Conservation (phyloP, 2,888 invertebrate genomes). For the Drosophila pseudotakahashii region DNA sequence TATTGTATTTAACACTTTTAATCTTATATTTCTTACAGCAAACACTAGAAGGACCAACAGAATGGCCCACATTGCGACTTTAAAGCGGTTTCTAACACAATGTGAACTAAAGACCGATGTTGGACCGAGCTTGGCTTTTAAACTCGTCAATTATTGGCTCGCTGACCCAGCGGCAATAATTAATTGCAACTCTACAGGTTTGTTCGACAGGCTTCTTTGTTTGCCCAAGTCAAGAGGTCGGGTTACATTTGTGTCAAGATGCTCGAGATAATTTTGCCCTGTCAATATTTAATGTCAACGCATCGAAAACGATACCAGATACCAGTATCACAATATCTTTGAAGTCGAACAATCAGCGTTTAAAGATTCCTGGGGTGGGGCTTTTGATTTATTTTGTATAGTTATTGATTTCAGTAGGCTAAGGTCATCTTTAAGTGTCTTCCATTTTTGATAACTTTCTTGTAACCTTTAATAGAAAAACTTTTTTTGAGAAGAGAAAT, state of each 20-base stretch:
- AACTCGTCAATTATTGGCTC: conserved; percentile 22
- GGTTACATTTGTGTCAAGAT: conserved; percentile 69
- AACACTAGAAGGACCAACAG: conserved; percentile 28
- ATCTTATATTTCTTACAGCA: no score
- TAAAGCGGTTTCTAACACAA: conserved; percentile 3
- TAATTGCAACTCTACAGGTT: conserved; percentile 59
- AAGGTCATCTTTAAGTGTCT: conserved; percentile 2
- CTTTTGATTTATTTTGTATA: background rate
- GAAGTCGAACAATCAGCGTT: conserved; percentile 12
- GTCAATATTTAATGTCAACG: conserved; percentile 65
- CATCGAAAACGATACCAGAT: conserved; percentile 31
- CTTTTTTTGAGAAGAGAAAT: no score
- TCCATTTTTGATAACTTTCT: background rate
- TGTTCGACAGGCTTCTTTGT: conserved; percentile 48
- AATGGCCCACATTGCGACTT: conserved; percentile 31
- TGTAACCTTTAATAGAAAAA: background rate
- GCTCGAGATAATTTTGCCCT: conserved; percentile 63
- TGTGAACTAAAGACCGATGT: conserved; percentile 40
- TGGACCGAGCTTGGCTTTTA: conserved; percentile 54
- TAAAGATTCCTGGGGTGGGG: background rate
- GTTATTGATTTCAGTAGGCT: conserved; percentile 4
- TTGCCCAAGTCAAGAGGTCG: conserved; percentile 48
- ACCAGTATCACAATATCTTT: background rate
- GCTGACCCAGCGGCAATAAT: conserved; percentile 62
- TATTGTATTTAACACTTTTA: no score